phyloP scores from a whole-genome alignment of 2,113 vertebrate species.

The Scophthalmus maximus region DNA sequence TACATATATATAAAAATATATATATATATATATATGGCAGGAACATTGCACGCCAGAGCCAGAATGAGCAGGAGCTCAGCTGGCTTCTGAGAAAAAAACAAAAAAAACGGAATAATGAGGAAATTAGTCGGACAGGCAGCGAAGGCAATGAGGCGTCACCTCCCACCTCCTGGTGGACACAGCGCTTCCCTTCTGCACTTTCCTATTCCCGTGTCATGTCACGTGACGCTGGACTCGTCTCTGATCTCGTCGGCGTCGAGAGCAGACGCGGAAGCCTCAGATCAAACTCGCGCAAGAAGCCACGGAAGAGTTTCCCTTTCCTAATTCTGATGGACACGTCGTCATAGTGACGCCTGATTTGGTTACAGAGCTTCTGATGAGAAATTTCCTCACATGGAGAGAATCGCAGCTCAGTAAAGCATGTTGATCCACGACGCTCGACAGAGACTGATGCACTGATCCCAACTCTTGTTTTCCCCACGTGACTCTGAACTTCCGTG shows the following conservation, averaged over 20 bases:
- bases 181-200: slow-evolving; percentile 14
- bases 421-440: too few species aligned
- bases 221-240: not conserved
- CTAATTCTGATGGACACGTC: too few species aligned
- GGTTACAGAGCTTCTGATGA: slow-evolving; percentile 27
- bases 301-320: too few species aligned
- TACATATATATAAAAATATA: too few species aligned
- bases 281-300: too few species aligned
- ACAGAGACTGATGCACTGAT: too few species aligned
- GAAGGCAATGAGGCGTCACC: slow-evolving; percentile 16
- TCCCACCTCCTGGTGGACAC: slow-evolving; percentile 5
- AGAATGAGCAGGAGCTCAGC: not conserved
- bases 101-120: slow-evolving; percentile 34
- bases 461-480: not conserved
- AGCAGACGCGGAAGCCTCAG: too few species aligned
- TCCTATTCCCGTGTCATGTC: not conserved
- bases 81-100: not conserved
- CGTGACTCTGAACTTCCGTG: not conserved
- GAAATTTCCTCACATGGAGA: slow-evolving; percentile 24
- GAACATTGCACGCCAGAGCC: not conserved
- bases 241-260: too few species aligned
- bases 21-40: too few species aligned
- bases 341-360: not conserved
- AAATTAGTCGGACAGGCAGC: slow-evolving; percentile 12
- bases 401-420: too few species aligned